Evolutionary conservation across 2,797 vertebrate species (phyloP).

Genomic region (Myotis myotis): DNA sequence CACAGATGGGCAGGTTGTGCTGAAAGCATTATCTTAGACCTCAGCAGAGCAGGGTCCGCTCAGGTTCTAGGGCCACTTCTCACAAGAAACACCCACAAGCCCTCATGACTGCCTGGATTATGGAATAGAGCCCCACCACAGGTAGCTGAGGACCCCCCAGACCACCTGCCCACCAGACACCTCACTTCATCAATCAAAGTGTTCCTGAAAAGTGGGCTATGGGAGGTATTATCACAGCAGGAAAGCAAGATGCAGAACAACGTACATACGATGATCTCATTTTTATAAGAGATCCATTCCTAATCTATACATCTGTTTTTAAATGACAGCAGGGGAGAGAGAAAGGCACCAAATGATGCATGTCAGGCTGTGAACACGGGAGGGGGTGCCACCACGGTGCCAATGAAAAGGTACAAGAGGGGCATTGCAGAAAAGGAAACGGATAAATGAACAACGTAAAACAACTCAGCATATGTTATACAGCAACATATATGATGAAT

Average conservation of each 20-base stretch:
- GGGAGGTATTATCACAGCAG: neutral
- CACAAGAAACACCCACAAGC: neutral
- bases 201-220: neutral
- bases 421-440: neutral
- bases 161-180: neutral
- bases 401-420: neutral
- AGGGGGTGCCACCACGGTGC: rapidly evolving
- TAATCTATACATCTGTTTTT: neutral
- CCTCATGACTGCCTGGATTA: neutral
- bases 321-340: neutral
- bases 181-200: neutral
- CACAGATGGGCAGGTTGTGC: neutral
- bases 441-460: neutral
- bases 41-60: neutral
- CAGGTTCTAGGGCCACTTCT: neutral
- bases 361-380: rapidly evolving
- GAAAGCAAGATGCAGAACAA: neutral
- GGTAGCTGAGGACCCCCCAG: neutral
- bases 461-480: neutral
- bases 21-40: neutral
- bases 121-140: neutral
- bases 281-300: neutral
- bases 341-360: neutral
- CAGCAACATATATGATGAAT: too few species aligned
- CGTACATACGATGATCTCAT: neutral